phyloP scores from a whole-genome alignment of 2,113 vertebrate species.

The Epinephelus cyanopodus region DNA sequence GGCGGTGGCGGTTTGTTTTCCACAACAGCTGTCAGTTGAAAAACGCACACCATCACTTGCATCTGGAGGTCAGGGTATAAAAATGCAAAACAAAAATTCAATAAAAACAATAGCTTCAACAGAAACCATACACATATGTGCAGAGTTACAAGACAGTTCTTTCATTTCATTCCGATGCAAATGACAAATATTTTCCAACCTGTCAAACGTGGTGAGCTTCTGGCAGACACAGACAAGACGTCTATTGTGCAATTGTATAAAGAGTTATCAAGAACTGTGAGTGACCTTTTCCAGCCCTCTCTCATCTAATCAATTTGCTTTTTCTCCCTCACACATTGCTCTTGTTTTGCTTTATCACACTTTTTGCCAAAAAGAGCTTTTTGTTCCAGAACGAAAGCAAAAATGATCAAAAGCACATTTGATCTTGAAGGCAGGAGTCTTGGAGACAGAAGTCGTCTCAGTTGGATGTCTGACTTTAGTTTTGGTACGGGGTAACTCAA shows the following conservation, averaged over 20 bases:
- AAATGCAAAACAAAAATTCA: constrained; percentile 17
- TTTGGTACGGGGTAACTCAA: not conserved
- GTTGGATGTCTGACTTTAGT: constrained; percentile 30
- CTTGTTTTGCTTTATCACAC: constrained; percentile 26
- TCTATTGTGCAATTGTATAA: not conserved
- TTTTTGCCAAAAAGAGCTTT: constrained; percentile 31
- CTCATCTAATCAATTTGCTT: not conserved
- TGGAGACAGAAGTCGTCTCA: constrained; percentile 27
- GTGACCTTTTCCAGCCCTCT: not conserved
- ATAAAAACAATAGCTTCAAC: constrained; percentile 1
- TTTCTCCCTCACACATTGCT: constrained; percentile 19
- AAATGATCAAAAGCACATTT: constrained; percentile 50
- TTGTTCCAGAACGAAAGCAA: not conserved
- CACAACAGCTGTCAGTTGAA: constrained; percentile 23
- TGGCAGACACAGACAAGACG: constrained; percentile 10
- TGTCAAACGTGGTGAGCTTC: constrained; percentile 34
- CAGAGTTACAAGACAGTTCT: constrained; percentile 20
- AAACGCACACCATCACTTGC: not conserved
- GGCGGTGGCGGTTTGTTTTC: not conserved
- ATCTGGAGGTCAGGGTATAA: constrained; percentile 25
- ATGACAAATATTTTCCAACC: constrained; percentile 41
- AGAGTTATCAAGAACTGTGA: not conserved
- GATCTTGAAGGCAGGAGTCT: constrained; percentile 38
- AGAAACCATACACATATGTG: constrained; percentile 30
- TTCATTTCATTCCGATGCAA: constrained; percentile 25